Conservation (phyloP, 2,113 vertebrate genomes). For the Xenopus tropicalis region UCB_Xtro_10.0 CM004443.2:153726001-153726500, state of each 20-base stretch:
- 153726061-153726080: slow-evolving; percentile 69
- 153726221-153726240: slow-evolving; percentile 45
- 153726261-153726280: no score
- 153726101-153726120: slow-evolving; percentile 72
- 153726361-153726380: not conserved
- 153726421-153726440: not conserved
- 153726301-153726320: no score
- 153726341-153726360: not conserved
- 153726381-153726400: not conserved
- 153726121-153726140: slow-evolving; percentile 72
- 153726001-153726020: slow-evolving; percentile 91
- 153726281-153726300: no score
- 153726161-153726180: slow-evolving; percentile 30
- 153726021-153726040: slow-evolving; percentile 72
- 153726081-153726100: slow-evolving; percentile 86
- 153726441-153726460: not conserved
- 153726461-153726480: slow-evolving; percentile 26
- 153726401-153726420: slow-evolving; percentile 17
- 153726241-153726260: slow-evolving; percentile 10
- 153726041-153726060: slow-evolving; percentile 82
- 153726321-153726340: no score
- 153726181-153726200: slow-evolving; percentile 48
- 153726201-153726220: slow-evolving; percentile 52
- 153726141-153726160: slow-evolving; percentile 43
- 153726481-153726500: slow-evolving; percentile 25